These are phyloP conservation scores for Drosophila prostipennis DNA, from an alignment of 2,888 invertebrate species.

Conservation along the genomic window DNA sequence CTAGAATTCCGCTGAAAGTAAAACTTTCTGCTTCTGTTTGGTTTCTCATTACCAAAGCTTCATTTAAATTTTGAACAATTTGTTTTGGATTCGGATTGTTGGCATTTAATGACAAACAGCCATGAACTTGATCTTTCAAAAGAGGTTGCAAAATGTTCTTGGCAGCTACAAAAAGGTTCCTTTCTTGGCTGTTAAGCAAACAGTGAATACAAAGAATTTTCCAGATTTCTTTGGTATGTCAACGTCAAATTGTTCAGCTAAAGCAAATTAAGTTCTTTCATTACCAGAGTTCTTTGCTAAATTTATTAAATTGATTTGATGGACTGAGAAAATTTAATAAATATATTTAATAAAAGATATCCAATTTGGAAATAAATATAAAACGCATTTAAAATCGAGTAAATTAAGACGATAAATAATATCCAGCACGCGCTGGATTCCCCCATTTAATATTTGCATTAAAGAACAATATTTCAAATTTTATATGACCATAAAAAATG, in stretches of 20 bases:
- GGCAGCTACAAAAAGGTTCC: not conserved
- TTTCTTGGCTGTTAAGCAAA: not conserved
- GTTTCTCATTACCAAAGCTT: constrained; percentile 16
- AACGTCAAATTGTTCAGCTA: not conserved
- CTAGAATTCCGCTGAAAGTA: not conserved
- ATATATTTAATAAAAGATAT: too few relatives aligned
- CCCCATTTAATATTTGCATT: not conserved
- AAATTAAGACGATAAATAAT: not conserved
- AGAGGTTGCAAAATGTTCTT: not conserved
- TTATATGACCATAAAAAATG: not conserved
- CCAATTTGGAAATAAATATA: too few relatives aligned
- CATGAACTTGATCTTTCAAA: constrained; percentile 3
- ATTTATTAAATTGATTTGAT: not conserved
- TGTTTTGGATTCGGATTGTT: not conserved
- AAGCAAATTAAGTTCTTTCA: not conserved
- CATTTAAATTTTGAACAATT: constrained; percentile 2
- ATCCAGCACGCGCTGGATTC: too few relatives aligned
- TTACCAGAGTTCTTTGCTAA: not conserved
- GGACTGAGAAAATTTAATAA: not conserved
- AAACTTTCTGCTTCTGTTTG: constrained; percentile 14
- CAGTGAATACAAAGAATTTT: constrained; percentile 1
- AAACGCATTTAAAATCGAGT: not conserved
- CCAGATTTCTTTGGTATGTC: not conserved
- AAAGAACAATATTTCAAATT: not conserved
- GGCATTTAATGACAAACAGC: not conserved